These are phyloP conservation scores for Eufriesea mexicana DNA, from an alignment of 1,140 invertebrate genomes.

Conservation along the genomic window DNA sequence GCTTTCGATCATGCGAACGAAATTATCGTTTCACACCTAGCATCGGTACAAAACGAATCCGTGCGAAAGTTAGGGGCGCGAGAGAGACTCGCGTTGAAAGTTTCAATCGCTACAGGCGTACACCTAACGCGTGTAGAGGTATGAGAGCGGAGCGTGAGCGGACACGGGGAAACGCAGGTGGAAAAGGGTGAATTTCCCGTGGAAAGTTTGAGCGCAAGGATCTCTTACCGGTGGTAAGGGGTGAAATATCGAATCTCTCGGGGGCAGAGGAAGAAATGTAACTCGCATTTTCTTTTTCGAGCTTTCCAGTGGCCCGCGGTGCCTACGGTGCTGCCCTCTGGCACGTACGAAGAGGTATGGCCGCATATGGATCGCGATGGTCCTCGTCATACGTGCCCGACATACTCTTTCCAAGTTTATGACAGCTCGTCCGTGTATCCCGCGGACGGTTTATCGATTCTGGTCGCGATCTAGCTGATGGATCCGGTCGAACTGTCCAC, in stretches of 20 bases:
- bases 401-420: conserved; percentile 46
- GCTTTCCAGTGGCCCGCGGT: background rate
- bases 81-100: conserved; percentile 16
- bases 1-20: conserved; percentile 9
- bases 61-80: background rate
- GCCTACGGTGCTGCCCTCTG: background rate
- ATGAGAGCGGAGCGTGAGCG: no score
- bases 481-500: background rate
- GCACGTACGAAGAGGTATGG: conserved; percentile 19
- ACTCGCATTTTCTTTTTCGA: conserved; percentile 49
- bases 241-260: conserved; percentile 57
- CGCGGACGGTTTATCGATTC: conserved; percentile 36
- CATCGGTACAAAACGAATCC: background rate
- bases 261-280: conserved; percentile 46
- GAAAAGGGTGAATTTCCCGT: conserved; percentile 41
- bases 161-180: background rate
- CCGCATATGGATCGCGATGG: conserved; percentile 41
- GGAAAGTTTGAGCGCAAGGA: conserved; percentile 47
- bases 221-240: conserved; percentile 41
- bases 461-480: background rate
- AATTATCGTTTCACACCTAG: conserved; percentile 1
- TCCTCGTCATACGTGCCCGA: conserved; percentile 50
- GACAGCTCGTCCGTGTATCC: conserved; percentile 31
- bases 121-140: background rate
- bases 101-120: background rate